phyloP scores from a whole-genome alignment of 2,113 vertebrate genomes.

The Thalassarche chlororhynchos region DNA sequence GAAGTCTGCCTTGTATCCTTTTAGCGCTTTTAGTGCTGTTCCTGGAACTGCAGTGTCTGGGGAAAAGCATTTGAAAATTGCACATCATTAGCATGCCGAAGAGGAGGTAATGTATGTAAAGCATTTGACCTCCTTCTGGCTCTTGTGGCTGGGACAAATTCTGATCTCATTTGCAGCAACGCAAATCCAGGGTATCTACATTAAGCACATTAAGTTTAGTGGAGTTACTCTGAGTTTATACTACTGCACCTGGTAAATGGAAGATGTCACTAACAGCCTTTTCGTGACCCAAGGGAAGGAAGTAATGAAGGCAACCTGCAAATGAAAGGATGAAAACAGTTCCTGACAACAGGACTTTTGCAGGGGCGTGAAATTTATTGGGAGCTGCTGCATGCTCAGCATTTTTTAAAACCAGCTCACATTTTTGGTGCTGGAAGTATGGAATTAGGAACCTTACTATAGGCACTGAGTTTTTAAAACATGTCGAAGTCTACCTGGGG shows the following conservation, averaged over 20 bases:
- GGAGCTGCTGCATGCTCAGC: not conserved
- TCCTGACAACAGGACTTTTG: not conserved
- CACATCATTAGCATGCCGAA: not conserved
- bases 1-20: not conserved
- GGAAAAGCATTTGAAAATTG: not conserved
- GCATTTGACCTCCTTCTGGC: not conserved
- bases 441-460: not conserved
- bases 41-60: not conserved
- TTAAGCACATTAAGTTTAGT: constrained; percentile 19
- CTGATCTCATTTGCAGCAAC: not conserved
- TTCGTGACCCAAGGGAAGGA: not conserved
- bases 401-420: not conserved
- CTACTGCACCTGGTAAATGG: not conserved
- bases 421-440: not conserved
- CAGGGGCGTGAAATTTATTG: constrained; percentile 13
- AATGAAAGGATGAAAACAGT: not conserved
- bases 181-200: not conserved
- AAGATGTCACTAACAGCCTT: constrained; percentile 15
- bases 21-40: not conserved
- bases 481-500: not conserved
- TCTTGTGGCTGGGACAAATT: not conserved
- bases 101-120: not conserved
- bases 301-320: not conserved
- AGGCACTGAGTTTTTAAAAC: not conserved
- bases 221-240: constrained; percentile 11